A percentile compares a stretch with the other conserved stretches of the same genome.
Conservation (phyloP, 2,797 vertebrate genomes). For the Synanceia verrucosa region DNA sequence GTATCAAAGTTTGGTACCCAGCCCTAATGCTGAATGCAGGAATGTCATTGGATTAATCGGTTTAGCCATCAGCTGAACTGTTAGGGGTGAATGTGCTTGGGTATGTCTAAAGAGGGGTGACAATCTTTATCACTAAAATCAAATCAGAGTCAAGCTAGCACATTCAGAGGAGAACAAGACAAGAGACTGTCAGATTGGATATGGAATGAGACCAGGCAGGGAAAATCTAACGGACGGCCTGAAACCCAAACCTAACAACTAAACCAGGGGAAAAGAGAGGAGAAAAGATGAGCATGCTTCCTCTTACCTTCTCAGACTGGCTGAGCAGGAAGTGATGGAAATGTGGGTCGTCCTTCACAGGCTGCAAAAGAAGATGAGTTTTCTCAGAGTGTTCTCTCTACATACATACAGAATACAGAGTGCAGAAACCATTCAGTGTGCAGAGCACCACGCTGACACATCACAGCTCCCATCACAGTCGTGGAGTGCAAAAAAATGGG, state of each 20-base stretch:
- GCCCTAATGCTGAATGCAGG: background rate
- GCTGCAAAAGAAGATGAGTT: slow-evolving; percentile 85
- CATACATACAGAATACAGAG: slow-evolving; percentile 8
- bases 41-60: background rate
- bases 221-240: background rate
- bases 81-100: no score
- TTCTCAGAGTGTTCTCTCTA: slow-evolving; percentile 50
- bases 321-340: slow-evolving; percentile 98
- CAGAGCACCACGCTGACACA: background rate
- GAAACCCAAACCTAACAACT: background rate
- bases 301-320: slow-evolving; percentile 96
- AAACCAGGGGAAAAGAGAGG: background rate
- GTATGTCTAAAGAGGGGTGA: no score
- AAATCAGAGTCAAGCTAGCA: no score
- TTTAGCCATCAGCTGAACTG: no score
- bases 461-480: background rate
- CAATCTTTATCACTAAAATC: no score
- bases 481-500: background rate
- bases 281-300: background rate
- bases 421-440: background rate
- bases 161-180: no score
- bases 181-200: background rate
- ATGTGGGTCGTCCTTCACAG: slow-evolving; percentile 95
- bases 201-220: background rate
- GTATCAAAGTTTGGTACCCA: no score